A percentile compares a stretch with the other conserved stretches of the same genome.
Evolutionary conservation across 1,140 invertebrate genomes (phyloP).

Genomic region (Microplitis demolitor): DNA sequence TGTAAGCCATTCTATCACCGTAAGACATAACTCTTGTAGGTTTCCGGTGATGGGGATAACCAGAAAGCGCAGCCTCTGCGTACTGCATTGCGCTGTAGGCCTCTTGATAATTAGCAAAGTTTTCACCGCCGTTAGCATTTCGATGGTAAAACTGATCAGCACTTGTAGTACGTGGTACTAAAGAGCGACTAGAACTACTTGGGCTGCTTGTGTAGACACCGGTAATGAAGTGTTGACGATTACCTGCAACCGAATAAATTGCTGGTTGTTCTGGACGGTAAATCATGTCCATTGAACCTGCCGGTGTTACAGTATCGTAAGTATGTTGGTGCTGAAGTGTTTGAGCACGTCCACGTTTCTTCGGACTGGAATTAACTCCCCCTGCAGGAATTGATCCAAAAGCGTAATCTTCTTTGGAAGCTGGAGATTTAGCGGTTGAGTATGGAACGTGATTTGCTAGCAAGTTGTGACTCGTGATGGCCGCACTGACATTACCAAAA

Average conservation of each 20-base stretch:
- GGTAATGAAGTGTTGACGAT: constrained; percentile 71
- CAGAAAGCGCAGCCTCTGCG: constrained; percentile 48
- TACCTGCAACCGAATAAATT: constrained; percentile 77
- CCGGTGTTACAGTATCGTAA: constrained; percentile 38
- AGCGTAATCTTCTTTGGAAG: constrained; percentile 49
- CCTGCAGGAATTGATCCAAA: constrained; percentile 41
- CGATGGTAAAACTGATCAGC: constrained; percentile 61
- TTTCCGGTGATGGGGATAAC: constrained; percentile 48
- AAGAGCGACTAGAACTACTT: constrained; percentile 46
- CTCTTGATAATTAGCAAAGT: constrained; percentile 65
- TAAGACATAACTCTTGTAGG: constrained; percentile 60
- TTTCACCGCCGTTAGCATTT: constrained; percentile 63
- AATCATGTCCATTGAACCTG: constrained; percentile 58
- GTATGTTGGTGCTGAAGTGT: constrained; percentile 45
- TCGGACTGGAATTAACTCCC: constrained; percentile 47
- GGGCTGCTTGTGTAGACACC: constrained; percentile 73
- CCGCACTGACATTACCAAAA: constrained; percentile 34
- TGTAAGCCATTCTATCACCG: constrained; percentile 66
- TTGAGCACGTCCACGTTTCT: constrained; percentile 49
- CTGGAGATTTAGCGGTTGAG: constrained; percentile 45
- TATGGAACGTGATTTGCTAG: constrained; percentile 46
- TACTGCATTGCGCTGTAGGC: constrained; percentile 46
- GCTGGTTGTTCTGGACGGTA: constrained; percentile 70
- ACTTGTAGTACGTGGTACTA: constrained; percentile 63
- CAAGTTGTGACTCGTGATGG: constrained; percentile 35